Base-by-base conservation (phyloP, 2,113 vertebrate genomes). In the Ursus arctos region DNA sequence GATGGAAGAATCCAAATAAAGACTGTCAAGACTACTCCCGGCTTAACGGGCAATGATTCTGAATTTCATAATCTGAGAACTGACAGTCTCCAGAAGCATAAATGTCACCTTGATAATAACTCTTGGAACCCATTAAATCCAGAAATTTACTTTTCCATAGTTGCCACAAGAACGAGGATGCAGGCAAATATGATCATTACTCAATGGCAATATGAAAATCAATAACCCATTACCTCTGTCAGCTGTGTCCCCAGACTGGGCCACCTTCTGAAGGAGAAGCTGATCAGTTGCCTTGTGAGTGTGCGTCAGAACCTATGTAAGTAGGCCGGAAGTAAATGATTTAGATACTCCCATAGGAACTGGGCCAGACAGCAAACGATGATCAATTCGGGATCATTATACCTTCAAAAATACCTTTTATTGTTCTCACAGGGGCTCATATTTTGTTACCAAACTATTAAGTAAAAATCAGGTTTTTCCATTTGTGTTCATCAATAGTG, bases 181-280 rank as follows among this genome's bases (percentile, higher is more conserved):
- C 26, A 82, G 61, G 31, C 33, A 16, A 82, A 87, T 61, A 69
- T 82, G 28, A 76, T 43, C 69, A 80, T 81, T 94, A 87, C 47
- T 98, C 86, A 95, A 55, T 76, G 55, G 88, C 82, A 96, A 83
- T 97, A 95, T 47, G 65, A 97, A 98, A 97, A 98, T 98, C 97
- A 97, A 98, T 98, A 97, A 91, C 86, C 67, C 53, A 94, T 98
- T 98, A 97, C 95, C n/a, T 96, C 53, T 43, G 22, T 43, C 69
- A 88, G 51, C 74, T 40, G 12, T 55, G 59, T 72, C 53, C 26
- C 36, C 14, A 40, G 92, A 79, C 80, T 77, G 51, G 16, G 43
- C 65, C 53, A 90, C 71, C 47, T 94, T 90, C 47, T 15, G 22
- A 81, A 90, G 40, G 86, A 61, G 36, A 96, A 7, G 1, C 51